These are phyloP conservation scores for Carabus problematicus DNA, from an alignment of 2,888 invertebrate species.

Conservation along the genomic window DNA sequence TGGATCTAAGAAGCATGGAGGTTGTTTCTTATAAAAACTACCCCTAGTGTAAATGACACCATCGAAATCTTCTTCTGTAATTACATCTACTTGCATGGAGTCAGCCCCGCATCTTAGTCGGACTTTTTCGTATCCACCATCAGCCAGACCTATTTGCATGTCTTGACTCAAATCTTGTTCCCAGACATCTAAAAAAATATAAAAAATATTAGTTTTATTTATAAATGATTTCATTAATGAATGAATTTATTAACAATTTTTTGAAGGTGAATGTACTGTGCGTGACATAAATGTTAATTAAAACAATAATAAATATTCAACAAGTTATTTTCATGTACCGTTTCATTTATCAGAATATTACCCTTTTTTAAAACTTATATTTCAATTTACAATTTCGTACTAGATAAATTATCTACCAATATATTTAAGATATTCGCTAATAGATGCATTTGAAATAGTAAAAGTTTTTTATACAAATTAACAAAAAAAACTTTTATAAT, in stretches of 20 bases:
- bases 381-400: too few species aligned
- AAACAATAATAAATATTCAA: too few species aligned
- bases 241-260: background rate
- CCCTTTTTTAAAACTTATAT: too few species aligned
- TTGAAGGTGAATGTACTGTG: too few species aligned
- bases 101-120: slow-evolving; percentile 65
- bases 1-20: slow-evolving; percentile 66
- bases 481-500: too few species aligned
- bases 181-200: slow-evolving; percentile 56
- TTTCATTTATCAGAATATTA: background rate
- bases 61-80: slow-evolving; percentile 65
- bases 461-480: too few species aligned
- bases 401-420: too few species aligned
- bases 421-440: background rate
- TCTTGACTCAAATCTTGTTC: slow-evolving; percentile 64
- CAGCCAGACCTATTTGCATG: slow-evolving; percentile 65
- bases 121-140: slow-evolving; percentile 65
- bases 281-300: too few species aligned
- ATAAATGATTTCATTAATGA: slow-evolving; percentile 5
- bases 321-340: background rate
- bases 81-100: slow-evolving; percentile 61
- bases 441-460: too few species aligned
- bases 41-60: slow-evolving; percentile 71
- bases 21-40: slow-evolving; percentile 64
- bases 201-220: slow-evolving; percentile 1